Evolutionary conservation across 2,797 vertebrate genomes (phyloP).

Genomic region (Spinus pinus): DNA sequence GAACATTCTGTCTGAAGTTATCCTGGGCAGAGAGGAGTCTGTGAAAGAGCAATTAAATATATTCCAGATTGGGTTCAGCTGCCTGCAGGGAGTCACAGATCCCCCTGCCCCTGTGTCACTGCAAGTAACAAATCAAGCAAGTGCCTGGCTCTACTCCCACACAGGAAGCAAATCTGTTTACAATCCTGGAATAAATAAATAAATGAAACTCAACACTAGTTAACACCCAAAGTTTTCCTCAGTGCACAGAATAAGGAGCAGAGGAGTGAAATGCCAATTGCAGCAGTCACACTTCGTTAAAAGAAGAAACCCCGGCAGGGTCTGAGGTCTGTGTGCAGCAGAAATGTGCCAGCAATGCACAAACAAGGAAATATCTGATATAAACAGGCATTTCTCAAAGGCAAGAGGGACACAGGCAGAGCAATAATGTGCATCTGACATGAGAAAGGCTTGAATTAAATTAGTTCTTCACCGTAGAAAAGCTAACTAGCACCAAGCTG

Average conservation of each 20-base stretch:
- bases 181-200: slow-evolving; percentile 44
- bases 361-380: neutral
- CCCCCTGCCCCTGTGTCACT: neutral
- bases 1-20: neutral
- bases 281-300: neutral
- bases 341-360: neutral
- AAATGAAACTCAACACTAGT: slow-evolving; percentile 36
- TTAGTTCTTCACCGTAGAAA: neutral
- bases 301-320: neutral
- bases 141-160: slow-evolving; percentile 40
- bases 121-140: slow-evolving; percentile 60
- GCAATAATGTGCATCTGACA: neutral
- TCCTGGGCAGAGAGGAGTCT: neutral
- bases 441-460: neutral
- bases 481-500: neutral
- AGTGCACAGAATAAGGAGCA: neutral
- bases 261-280: neutral
- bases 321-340: neutral
- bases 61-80: slow-evolving; percentile 35
- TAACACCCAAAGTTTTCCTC: slow-evolving; percentile 36
- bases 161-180: slow-evolving; percentile 71
- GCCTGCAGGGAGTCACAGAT: slow-evolving; percentile 28
- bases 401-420: neutral
- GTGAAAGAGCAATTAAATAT: slow-evolving; percentile 44
- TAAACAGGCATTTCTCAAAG: neutral